These are phyloP conservation scores for Drosophila repletoides DNA, from an alignment of 1,140 invertebrate genomes.

Conservation along the genomic window DNA sequence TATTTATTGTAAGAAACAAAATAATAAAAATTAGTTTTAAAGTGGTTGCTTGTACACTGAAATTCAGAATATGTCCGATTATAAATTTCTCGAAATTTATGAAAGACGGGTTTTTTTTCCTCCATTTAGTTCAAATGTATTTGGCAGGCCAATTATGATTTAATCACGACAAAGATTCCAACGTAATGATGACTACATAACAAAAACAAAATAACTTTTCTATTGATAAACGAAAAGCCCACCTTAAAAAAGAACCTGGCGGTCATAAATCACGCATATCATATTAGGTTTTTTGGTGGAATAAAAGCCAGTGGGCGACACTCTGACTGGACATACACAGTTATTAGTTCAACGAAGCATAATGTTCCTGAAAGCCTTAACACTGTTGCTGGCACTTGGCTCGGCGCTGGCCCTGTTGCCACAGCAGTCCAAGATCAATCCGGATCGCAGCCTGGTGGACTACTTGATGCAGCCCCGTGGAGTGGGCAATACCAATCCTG, in stretches of 20 bases:
- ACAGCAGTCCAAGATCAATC: not conserved
- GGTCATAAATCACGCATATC: slow-evolving; percentile 8
- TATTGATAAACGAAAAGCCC: not conserved
- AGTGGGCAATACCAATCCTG: not conserved
- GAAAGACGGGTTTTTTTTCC: no score
- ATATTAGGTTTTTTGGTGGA: not conserved
- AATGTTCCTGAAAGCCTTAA: slow-evolving; percentile 19
- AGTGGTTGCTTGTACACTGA: no score
- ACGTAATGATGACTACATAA: not conserved
- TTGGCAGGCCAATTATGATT: not conserved
- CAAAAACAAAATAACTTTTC: not conserved
- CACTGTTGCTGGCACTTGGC: slow-evolving; percentile 6
- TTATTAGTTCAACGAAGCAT: slow-evolving; percentile 3
- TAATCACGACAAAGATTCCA: not conserved
- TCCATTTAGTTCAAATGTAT: not conserved
- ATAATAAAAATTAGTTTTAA: no score
- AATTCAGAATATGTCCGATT: no score
- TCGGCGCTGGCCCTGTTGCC: not conserved
- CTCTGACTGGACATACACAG: slow-evolving; percentile 5
- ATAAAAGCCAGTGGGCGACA: slow-evolving; percentile 4
- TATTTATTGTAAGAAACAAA: no score
- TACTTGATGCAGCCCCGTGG: slow-evolving; percentile 2
- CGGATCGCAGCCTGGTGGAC: slow-evolving; percentile 7
- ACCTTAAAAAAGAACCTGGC: not conserved
- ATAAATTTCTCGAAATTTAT: no score